These are phyloP conservation scores for Columba guinea DNA, from an alignment of 2,797 vertebrate species.

Conservation along the genomic window DNA sequence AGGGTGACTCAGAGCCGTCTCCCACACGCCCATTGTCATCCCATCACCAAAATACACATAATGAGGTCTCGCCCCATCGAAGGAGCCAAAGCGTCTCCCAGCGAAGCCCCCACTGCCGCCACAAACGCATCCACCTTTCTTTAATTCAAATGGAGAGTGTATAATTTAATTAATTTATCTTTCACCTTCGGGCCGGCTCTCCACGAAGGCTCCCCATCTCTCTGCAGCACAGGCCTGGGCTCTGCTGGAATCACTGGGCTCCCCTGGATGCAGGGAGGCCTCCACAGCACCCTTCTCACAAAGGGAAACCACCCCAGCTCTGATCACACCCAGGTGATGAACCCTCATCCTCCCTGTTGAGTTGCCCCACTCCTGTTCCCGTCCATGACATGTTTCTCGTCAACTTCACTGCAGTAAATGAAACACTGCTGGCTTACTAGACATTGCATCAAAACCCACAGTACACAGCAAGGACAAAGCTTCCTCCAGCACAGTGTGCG, in stretches of 20 bases:
- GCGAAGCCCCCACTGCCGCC: not conserved
- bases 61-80: not conserved
- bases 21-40: constrained; percentile 63
- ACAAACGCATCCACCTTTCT: not conserved
- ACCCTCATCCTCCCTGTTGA: not conserved
- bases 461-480: not conserved
- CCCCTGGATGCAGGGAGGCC: rapidly evolving
- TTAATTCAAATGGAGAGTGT: not conserved
- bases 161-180: not conserved
- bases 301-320: not conserved
- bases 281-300: not conserved
- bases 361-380: not conserved
- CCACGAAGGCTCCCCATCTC: not conserved
- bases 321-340: rapidly evolving
- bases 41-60: constrained; percentile 58
- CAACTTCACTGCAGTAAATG: not conserved
- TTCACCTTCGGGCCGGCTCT: not conserved
- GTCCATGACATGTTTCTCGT: not conserved
- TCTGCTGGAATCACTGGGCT: not conserved
- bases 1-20: constrained; percentile 50
- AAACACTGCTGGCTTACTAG: not conserved
- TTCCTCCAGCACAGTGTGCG: not conserved
- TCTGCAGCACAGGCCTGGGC: not conserved
- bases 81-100: constrained; percentile 53
- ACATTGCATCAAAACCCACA: not conserved